Evolutionary conservation across 2,888 invertebrate genomes (phyloP), one percentile per base, ranked within the genome.

Genomic region (Nomada flava): DNA sequence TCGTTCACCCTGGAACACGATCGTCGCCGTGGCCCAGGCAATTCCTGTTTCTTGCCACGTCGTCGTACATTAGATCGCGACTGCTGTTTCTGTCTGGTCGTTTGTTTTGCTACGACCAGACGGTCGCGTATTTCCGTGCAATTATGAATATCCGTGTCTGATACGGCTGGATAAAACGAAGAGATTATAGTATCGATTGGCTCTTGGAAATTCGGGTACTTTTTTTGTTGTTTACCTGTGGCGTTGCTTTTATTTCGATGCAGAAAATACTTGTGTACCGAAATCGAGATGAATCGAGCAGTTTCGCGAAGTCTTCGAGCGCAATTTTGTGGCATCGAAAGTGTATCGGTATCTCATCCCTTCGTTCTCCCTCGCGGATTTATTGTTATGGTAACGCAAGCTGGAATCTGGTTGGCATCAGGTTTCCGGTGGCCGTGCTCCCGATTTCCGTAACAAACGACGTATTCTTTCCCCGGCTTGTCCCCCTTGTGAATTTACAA

Each of bases 361-460:
- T 82, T 84, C 84, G 86, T 83, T 83, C 86, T 81, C 82, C 77
- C 15, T 86, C 79, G 73, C 78, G 82, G 85, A 91, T 91, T 90
- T 91, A 91, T 90, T 86, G 89, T 89, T 90, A 91, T 88, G 90
- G 89, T 90, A 90, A 90, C 89, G 89, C 89, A 88, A 89, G 83
- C 84, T 90, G 90, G 89, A 90, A 90, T 87, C 89, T 83, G 87
- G 82, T 89, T 90, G 89, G 88, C 89, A 88, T 86, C 88, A 87
- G 87, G 83, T 82, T 91, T 90, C 88, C 91, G 89, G n/a, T 47
- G 47, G 20, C 82, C 83, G 88, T 86, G 86, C 85, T 89, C 86
- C 86, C 90, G 90, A 90, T 91, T 91, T 91, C 90, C 90, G 90
- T 87, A 90, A 90, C 86, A 88, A 89, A 89, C 86, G 87, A 83